A percentile compares a stretch with the other conserved stretches of the same genome.
phyloP scores from a whole-genome alignment of 1,140 invertebrate genomes.

The Drosophila ogumai region DNA sequence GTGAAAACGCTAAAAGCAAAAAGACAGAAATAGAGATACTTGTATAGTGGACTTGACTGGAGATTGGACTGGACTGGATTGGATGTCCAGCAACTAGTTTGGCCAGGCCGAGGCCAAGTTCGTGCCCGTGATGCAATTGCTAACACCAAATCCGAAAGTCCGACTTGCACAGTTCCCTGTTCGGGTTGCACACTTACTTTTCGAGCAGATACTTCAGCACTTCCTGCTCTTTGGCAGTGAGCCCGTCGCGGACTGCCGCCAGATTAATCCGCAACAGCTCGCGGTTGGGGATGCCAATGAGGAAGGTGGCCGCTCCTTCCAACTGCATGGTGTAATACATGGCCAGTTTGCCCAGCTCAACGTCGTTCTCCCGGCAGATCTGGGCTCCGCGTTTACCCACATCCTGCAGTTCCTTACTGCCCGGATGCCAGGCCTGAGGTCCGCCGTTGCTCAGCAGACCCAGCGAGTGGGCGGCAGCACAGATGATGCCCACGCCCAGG shows the following conservation, averaged over 20 bases:
- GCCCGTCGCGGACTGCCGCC: slow-evolving; percentile 86
- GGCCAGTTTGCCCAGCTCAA: slow-evolving; percentile 90
- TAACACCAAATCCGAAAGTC: slow-evolving; percentile 72
- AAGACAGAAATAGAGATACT: slow-evolving; percentile 17
- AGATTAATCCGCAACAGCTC: slow-evolving; percentile 88
- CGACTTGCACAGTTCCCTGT: slow-evolving; percentile 61
- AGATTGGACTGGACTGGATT: slow-evolving; percentile 18
- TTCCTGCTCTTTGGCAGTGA: slow-evolving; percentile 87
- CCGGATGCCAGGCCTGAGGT: slow-evolving; percentile 94
- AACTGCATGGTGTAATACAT: slow-evolving; percentile 88
- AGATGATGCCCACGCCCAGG: slow-evolving; percentile 92
- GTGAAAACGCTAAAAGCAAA: slow-evolving; percentile 70
- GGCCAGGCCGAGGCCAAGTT: slow-evolving; percentile 63
- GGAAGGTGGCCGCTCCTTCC: slow-evolving; percentile 87
- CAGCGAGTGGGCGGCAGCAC: slow-evolving; percentile 92
- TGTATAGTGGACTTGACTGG: slow-evolving; percentile 5
- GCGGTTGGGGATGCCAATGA: slow-evolving; percentile 89
- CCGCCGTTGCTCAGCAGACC: slow-evolving; percentile 92
- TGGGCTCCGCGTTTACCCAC: slow-evolving; percentile 87
- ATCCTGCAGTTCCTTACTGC: slow-evolving; percentile 88
- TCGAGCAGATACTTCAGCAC: slow-evolving; percentile 87
- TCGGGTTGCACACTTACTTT: slow-evolving; percentile 86
- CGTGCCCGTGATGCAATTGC: slow-evolving; percentile 67
- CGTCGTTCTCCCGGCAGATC: slow-evolving; percentile 88
- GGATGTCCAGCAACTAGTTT: slow-evolving; percentile 42